A percentile compares a stretch with the other conserved stretches of the same genome.
Conservation (phyloP, 2,797 vertebrate species). For the Chaenodraco wilsoni region DNA sequence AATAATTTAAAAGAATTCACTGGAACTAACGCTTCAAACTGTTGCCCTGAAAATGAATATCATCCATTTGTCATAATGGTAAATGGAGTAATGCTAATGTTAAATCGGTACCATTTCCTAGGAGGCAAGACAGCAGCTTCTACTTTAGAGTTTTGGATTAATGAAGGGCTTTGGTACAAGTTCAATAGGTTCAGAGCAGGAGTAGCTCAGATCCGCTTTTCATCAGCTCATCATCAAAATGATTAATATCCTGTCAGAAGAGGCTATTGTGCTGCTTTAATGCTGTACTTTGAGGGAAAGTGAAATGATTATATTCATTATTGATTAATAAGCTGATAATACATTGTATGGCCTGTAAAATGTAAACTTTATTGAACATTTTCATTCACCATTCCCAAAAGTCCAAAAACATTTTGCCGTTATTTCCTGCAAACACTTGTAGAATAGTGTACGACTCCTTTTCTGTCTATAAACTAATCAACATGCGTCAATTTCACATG, state of each 20-base stretch:
- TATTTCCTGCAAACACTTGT: too few relatives aligned
- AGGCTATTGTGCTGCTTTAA: slow-evolving; percentile 13
- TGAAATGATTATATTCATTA: neutral
- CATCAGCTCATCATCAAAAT: slow-evolving; percentile 34
- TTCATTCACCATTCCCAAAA: too few relatives aligned
- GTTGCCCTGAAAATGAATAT: slow-evolving; percentile 15
- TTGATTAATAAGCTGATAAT: neutral
- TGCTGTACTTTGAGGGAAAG: neutral
- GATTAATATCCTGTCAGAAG: slow-evolving; percentile 19
- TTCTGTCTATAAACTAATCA: neutral
- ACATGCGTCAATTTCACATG: neutral
- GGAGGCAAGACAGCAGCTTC: slow-evolving; percentile 16
- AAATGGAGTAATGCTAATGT: slow-evolving; percentile 21
- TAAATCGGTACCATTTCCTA: slow-evolving; percentile 6
- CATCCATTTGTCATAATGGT: neutral
- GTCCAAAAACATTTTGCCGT: neutral
- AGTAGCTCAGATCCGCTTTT: slow-evolving; percentile 26
- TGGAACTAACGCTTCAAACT: slow-evolving; percentile 19
- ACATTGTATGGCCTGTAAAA: neutral
- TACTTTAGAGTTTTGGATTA: slow-evolving; percentile 36
- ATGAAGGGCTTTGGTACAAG: slow-evolving; percentile 34
- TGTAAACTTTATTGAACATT: too few relatives aligned
- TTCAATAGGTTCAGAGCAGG: slow-evolving; percentile 36
- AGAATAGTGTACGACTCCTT: neutral
- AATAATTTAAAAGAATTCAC: slow-evolving; percentile 25